These are phyloP conservation scores for Torymus auratus DNA, from an alignment of 2,888 invertebrate genomes.

Conservation along the genomic window DNA sequence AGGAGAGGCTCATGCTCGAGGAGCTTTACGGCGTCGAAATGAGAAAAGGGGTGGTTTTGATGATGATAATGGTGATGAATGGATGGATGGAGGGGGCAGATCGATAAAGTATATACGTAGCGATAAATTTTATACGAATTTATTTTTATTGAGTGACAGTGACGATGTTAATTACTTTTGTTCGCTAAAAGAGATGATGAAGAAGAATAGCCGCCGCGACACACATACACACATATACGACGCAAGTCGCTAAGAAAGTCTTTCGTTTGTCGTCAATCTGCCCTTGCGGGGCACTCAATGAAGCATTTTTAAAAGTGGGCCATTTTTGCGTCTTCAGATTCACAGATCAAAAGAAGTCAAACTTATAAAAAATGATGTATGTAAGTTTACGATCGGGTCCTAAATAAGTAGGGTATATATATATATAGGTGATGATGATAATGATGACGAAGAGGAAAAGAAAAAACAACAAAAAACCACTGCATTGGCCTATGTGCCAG, in stretches of 20 bases:
- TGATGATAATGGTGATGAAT: too few species aligned
- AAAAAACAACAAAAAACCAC: conserved; percentile 29
- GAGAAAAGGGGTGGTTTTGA: too few species aligned
- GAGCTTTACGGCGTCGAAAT: too few species aligned
- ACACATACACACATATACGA: background rate
- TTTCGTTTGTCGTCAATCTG: conserved; percentile 47
- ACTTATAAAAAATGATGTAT: conserved; percentile 27
- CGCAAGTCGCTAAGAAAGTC: conserved; percentile 19
- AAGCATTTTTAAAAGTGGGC: conserved; percentile 45
- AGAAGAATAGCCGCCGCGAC: background rate
- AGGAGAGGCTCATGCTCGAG: too few species aligned
- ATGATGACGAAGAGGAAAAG: too few species aligned
- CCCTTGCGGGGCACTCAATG: conserved; percentile 20
- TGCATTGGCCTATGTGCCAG: conserved; percentile 64
- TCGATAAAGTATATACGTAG: conserved; percentile 48
- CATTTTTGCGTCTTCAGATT: conserved; percentile 35
- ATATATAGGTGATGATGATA: background rate
- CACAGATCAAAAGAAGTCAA: conserved; percentile 26
- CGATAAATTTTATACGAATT: conserved; percentile 56
- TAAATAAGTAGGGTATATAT: conserved; percentile 47
- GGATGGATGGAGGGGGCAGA: conserved; percentile 30
- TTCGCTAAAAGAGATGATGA: conserved; percentile 23
- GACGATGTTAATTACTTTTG: conserved; percentile 30
- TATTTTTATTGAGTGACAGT: conserved; percentile 52
- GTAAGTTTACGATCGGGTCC: conserved; percentile 45